Conservation (phyloP, 2,888 invertebrate species). For the Acronicta aceris region DNA sequence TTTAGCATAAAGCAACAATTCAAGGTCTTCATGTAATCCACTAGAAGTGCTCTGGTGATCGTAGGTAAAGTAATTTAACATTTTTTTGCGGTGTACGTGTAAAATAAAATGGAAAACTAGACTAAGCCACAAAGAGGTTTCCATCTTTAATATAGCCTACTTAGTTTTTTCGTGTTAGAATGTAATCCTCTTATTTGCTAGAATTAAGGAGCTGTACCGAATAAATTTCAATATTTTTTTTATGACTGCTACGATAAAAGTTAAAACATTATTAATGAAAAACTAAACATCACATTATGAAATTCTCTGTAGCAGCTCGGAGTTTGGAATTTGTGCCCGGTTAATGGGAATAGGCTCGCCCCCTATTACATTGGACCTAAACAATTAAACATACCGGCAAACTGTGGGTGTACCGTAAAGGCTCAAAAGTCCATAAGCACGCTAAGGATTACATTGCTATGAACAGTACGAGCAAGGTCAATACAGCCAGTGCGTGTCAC, state of each 20-base stretch:
- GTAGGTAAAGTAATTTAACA: constrained; percentile 17
- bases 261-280: too few relatives aligned
- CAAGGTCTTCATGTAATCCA: constrained; percentile 16
- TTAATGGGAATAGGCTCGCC: too few relatives aligned
- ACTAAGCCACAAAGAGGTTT: constrained; percentile 27
- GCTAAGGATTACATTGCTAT: too few relatives aligned
- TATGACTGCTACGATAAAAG: neutral
- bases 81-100: constrained; percentile 13
- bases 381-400: too few relatives aligned
- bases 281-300: too few relatives aligned
- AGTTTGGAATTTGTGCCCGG: too few relatives aligned
- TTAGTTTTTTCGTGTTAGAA: constrained; percentile 27
- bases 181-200: constrained; percentile 14
- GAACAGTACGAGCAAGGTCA: too few relatives aligned
- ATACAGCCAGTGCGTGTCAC: too few relatives aligned
- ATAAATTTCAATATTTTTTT: neutral
- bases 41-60: constrained; percentile 5
- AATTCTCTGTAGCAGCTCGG: too few relatives aligned
- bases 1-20: constrained; percentile 25
- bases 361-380: too few relatives aligned
- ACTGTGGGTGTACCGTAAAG: too few relatives aligned
- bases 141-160: constrained; percentile 19
- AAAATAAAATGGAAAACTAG: constrained; percentile 25
- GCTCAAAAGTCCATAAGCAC: too few relatives aligned
- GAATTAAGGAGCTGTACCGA: neutral